Evolutionary conservation across 2,888 invertebrate species (phyloP).

Genomic region (Volucella inflata): DNA sequence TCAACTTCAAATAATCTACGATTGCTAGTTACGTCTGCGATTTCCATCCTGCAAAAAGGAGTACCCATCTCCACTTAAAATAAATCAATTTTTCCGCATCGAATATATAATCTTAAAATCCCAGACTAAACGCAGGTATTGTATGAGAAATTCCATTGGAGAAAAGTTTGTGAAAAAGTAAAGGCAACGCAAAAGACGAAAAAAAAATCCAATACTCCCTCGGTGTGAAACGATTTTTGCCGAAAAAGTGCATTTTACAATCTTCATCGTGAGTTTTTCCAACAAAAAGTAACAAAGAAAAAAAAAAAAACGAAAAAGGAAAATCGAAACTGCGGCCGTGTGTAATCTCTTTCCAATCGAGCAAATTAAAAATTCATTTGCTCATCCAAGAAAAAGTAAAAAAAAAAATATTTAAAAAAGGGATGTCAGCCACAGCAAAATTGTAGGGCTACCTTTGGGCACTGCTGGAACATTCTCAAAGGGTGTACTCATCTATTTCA

Average conservation of each 20-base stretch:
- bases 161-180: neutral
- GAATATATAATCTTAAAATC: conserved; percentile 11
- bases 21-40: conserved; percentile 69
- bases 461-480: neutral
- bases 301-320: neutral
- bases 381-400: neutral
- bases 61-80: conserved; percentile 24
- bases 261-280: conserved; percentile 6
- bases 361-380: conserved; percentile 27
- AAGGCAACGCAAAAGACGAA: neutral
- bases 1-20: conserved; percentile 65
- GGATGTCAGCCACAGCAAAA: too few species aligned
- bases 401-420: neutral
- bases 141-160: conserved; percentile 61
- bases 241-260: conserved; percentile 46
- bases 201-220: conserved; percentile 12
- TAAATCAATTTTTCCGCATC: conserved; percentile 33
- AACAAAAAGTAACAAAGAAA: too few species aligned
- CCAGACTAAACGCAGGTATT: conserved; percentile 46
- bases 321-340: neutral
- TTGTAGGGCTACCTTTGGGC: too few species aligned
- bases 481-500: conserved; percentile 51
- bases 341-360: neutral
- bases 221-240: conserved; percentile 37
- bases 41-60: conserved; percentile 50